phyloP scores from a whole-genome alignment of 2,888 invertebrate genomes.

The Pseudococcus jackbeardsleyi region DNA sequence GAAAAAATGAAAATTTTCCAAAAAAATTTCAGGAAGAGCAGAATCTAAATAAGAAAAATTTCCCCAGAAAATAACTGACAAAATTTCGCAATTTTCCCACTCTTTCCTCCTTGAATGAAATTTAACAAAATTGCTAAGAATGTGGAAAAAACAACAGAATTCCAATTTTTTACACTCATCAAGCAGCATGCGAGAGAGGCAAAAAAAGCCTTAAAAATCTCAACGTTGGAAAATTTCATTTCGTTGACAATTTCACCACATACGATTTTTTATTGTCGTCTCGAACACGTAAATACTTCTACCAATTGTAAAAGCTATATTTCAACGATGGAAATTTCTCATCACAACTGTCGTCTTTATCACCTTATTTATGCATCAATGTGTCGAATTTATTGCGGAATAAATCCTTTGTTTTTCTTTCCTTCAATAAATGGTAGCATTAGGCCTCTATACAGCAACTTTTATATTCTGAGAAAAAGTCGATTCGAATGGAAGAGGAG shows the following conservation, averaged over 20 bases:
- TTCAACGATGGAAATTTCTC: slow-evolving; percentile 17
- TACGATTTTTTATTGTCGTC: slow-evolving; percentile 1
- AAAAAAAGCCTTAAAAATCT: slow-evolving; percentile 14
- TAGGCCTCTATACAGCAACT: background rate
- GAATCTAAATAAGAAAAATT: too few species aligned
- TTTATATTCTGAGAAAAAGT: background rate
- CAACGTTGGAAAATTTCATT: background rate
- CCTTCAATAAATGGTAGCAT: background rate
- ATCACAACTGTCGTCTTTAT: background rate
- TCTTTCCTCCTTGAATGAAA: background rate
- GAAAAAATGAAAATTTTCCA: too few species aligned
- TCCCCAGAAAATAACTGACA: too few species aligned
- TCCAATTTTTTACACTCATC: background rate
- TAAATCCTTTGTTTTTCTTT: slow-evolving; percentile 4
- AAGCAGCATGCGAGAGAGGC: background rate
- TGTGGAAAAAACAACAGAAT: background rate
- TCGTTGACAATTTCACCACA: background rate
- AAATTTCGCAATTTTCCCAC: too few species aligned
- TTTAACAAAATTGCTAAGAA: background rate
- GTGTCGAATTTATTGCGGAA: slow-evolving; percentile 13
- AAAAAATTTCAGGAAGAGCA: too few species aligned
- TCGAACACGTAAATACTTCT: background rate
- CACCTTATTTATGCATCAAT: slow-evolving; percentile 37
- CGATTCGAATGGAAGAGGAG: background rate
- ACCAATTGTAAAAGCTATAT: slow-evolving; percentile 12